Percentiles rank a stretch among this genome's conserved stretches.
These are phyloP conservation scores for Hycleus phaleratus DNA, from an alignment of 1,140 invertebrate genomes.

Conservation along the genomic window DNA sequence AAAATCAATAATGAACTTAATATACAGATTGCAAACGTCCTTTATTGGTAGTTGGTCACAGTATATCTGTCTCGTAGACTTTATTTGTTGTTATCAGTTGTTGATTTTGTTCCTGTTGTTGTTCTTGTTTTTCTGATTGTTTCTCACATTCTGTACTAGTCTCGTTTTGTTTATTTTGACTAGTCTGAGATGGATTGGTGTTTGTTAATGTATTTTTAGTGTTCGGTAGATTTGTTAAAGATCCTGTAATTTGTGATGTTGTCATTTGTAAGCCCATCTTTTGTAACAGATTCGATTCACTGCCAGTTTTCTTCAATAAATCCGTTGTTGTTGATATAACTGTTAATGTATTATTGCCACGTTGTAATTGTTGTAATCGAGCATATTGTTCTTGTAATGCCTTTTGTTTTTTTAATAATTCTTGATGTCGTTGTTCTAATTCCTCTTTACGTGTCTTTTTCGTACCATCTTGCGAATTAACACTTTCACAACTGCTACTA, in stretches of 20 bases:
- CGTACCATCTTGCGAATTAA: constrained; percentile 64
- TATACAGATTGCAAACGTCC: constrained; percentile 29
- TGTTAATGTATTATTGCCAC: constrained; percentile 56
- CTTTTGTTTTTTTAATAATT: constrained; percentile 75
- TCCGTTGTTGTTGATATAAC: constrained; percentile 51
- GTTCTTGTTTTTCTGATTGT: too few species aligned
- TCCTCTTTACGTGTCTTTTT: constrained; percentile 61
- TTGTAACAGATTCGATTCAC: constrained; percentile 77
- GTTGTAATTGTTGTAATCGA: constrained; percentile 73
- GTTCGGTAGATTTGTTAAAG: constrained; percentile 51
- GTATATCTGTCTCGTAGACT: constrained; percentile 84
- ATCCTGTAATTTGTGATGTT: constrained; percentile 52
- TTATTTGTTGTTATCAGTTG: constrained; percentile 55
- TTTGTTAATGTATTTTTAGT: constrained; percentile 27
- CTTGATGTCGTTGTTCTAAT: constrained; percentile 77
- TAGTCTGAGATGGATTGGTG: constrained; percentile 32
- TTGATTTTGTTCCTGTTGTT: too few species aligned
- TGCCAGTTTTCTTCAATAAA: constrained; percentile 78
- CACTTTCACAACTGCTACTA: constrained; percentile 63
- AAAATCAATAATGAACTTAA: constrained; percentile 14
- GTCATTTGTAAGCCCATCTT: constrained; percentile 70
- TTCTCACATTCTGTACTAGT: neutral
- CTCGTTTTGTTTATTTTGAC: constrained; percentile 17
- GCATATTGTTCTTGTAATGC: constrained; percentile 84
- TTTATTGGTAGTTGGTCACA: constrained; percentile 49